Percentiles rank a stretch among this genome's conserved stretches.
phyloP scores from a whole-genome alignment of 2,888 invertebrate species.

The Hirtodrosophila alboralis region DNA sequence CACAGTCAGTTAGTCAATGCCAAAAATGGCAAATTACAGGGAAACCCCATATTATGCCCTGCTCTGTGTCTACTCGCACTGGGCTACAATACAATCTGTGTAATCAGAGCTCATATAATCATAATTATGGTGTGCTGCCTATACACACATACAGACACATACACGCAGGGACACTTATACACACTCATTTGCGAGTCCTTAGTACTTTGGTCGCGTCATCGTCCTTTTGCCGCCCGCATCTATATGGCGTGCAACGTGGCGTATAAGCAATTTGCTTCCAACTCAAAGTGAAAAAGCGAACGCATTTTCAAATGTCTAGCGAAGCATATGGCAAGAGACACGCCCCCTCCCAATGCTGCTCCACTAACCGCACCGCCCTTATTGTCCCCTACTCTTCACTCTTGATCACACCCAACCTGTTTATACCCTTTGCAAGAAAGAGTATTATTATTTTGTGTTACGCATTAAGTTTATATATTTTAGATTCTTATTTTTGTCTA shows the following conservation, averaged over 20 bases:
- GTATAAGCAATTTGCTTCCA: slow-evolving; percentile 68
- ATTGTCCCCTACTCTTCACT: too few species aligned
- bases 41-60: slow-evolving; percentile 16
- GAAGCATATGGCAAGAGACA: slow-evolving; percentile 51
- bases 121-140: slow-evolving; percentile 57
- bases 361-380: not conserved
- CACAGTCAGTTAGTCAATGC: slow-evolving; percentile 64
- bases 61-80: not conserved
- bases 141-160: slow-evolving; percentile 3
- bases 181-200: slow-evolving; percentile 15
- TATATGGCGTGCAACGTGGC: slow-evolving; percentile 49
- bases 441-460: too few species aligned
- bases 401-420: too few species aligned
- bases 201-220: slow-evolving; percentile 4
- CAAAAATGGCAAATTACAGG: slow-evolving; percentile 47
- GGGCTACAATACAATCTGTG: slow-evolving; percentile 26
- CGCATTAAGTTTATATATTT: too few species aligned
- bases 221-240: slow-evolving; percentile 43
- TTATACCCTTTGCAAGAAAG: too few species aligned
- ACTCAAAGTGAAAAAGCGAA: slow-evolving; percentile 65
- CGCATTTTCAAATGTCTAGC: slow-evolving; percentile 65
- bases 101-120: slow-evolving; percentile 70
- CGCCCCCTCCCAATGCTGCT: not conserved
- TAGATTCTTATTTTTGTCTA: too few species aligned
- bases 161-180: not conserved